phyloP scores from a whole-genome alignment of 2,797 vertebrate genomes.

The Falco cherrug region DNA sequence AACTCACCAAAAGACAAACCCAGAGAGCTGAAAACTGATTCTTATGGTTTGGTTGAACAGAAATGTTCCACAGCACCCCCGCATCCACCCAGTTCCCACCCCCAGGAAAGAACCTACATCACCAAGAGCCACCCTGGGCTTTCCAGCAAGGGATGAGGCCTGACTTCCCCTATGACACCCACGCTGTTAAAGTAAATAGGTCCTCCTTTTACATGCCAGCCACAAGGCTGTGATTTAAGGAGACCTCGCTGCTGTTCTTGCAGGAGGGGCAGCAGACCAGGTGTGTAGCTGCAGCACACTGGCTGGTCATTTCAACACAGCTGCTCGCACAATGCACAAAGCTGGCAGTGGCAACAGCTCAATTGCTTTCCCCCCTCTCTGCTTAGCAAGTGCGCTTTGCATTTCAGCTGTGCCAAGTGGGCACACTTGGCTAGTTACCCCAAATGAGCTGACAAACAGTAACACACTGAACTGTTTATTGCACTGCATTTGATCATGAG shows the following conservation, averaged over 20 bases:
- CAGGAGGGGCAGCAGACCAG: background rate
- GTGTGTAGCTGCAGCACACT: background rate
- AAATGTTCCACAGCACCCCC: background rate
- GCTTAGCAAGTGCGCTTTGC: background rate
- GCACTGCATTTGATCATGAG: background rate
- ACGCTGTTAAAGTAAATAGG: background rate
- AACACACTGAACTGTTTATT: too few species aligned
- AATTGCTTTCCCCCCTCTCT: background rate
- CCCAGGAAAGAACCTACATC: background rate
- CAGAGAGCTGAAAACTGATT: background rate
- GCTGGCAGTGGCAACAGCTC: background rate
- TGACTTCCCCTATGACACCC: background rate
- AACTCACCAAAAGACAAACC: background rate
- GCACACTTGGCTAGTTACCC: background rate
- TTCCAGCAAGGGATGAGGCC: background rate
- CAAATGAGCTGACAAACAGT: background rate
- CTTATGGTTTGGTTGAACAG: background rate
- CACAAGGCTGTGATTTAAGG: fast-evolving
- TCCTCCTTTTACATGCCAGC: background rate
- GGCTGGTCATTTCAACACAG: background rate
- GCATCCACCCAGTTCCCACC: background rate
- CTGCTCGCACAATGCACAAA: background rate
- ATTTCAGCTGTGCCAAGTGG: background rate
- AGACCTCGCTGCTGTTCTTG: background rate
- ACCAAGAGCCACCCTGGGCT: background rate